Evolutionary conservation across 2,888 invertebrate species (phyloP).

Genomic region (Lycaena phlaeas): DNA sequence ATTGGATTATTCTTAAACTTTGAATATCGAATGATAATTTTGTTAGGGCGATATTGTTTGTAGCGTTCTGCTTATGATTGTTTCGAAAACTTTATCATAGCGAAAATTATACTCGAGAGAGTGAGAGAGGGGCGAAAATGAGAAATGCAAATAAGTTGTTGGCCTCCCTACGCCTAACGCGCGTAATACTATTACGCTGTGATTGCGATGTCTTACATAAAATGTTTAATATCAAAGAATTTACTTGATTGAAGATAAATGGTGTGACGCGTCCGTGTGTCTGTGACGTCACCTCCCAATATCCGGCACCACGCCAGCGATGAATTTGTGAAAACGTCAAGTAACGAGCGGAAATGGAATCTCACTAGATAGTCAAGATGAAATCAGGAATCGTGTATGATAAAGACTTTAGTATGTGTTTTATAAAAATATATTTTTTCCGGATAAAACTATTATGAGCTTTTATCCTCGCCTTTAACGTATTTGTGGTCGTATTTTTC

Average conservation of each 20-base stretch:
- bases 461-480: too few species aligned
- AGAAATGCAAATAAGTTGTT: constrained; percentile 65
- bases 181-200: constrained; percentile 52
- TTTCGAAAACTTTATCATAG: constrained; percentile 23
- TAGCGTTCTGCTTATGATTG: background rate
- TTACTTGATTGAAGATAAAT: constrained; percentile 5
- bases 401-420: background rate
- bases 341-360: constrained; percentile 45
- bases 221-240: constrained; percentile 24
- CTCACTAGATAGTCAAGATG: constrained; percentile 24
- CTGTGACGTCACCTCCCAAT: constrained; percentile 39
- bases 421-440: too few species aligned
- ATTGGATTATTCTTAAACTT: constrained; percentile 8
- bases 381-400: constrained; percentile 2
- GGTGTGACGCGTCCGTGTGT: background rate
- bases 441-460: too few species aligned
- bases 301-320: constrained; percentile 43
- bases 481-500: too few species aligned
- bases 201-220: constrained; percentile 35
- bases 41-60: background rate
- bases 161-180: constrained; percentile 48
- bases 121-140: constrained; percentile 56
- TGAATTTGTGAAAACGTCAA: constrained; percentile 33
- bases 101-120: constrained; percentile 53
- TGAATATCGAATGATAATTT: too few species aligned